Percentiles rank a stretch among this genome's conserved stretches.
These are phyloP conservation scores for Orycteropus afer DNA, from an alignment of 2,113 vertebrate species.

Conservation along the genomic window DNA sequence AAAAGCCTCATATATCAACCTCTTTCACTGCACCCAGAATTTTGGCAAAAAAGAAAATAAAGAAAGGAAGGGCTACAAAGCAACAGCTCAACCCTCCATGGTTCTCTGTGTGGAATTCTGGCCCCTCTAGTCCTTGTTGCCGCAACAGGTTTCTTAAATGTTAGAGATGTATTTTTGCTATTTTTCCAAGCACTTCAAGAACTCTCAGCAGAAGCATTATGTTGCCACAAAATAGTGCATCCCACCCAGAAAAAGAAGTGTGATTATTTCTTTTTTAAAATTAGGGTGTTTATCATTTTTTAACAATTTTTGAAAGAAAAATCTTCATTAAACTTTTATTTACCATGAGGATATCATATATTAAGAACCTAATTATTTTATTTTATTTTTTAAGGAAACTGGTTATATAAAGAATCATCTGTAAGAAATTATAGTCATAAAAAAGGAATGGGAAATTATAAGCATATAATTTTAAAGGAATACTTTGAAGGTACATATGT, in stretches of 20 bases:
- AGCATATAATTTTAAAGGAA: background rate
- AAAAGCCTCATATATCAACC: no score
- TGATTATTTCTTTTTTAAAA: background rate
- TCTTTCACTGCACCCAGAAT: no score
- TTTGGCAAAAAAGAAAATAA: no score
- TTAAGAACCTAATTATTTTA: background rate
- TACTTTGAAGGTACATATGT: background rate
- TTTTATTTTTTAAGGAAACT: constrained; percentile 7
- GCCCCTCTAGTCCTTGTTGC: background rate
- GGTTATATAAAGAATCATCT: background rate
- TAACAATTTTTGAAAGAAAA: constrained; percentile 15
- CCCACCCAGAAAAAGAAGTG: no score
- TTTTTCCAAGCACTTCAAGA: background rate
- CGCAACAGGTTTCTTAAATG: background rate
- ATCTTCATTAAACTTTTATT: background rate
- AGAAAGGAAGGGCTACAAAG: no score
- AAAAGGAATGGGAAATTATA: background rate
- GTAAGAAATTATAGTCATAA: background rate
- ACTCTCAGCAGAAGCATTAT: background rate
- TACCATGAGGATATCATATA: background rate
- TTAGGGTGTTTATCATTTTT: background rate
- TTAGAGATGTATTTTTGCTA: background rate
- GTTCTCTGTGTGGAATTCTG: background rate
- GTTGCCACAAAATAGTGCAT: background rate
- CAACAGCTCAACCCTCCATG: background rate